Conservation (phyloP, 1,140 invertebrate species). For the Drosophila carrolli region DNA sequence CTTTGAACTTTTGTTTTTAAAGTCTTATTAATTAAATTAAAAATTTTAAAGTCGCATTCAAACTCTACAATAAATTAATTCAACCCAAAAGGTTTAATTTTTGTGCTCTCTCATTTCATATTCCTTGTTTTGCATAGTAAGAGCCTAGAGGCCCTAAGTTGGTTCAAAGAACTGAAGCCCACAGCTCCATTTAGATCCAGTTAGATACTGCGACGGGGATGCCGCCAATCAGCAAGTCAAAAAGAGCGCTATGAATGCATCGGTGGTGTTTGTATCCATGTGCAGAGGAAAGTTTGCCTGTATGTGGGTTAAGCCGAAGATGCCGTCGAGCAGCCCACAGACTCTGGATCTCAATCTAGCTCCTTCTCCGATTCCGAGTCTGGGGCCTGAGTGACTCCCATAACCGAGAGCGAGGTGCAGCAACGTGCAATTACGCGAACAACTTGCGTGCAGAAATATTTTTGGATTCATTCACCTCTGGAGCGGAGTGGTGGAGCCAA, state of each 20-base stretch:
- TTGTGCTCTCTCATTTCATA: not conserved
- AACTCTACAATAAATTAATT: too few relatives aligned
- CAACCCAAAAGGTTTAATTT: too few relatives aligned
- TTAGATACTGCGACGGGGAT: conserved; percentile 41
- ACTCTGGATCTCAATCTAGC: conserved; percentile 41
- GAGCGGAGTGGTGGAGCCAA: conserved; percentile 12
- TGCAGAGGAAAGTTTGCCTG: conserved; percentile 15
- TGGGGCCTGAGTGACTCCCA: conserved; percentile 27
- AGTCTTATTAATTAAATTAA: too few relatives aligned
- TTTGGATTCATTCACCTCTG: conserved; percentile 73
- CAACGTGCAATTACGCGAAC: conserved; percentile 71
- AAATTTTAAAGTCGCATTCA: too few relatives aligned
- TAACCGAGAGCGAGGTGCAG: conserved; percentile 42
- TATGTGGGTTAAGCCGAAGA: conserved; percentile 62
- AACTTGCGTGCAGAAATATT: conserved; percentile 73
- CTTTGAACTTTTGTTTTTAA: not conserved
- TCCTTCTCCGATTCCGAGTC: conserved; percentile 26
- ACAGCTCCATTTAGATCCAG: conserved; percentile 52
- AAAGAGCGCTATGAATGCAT: conserved; percentile 57
- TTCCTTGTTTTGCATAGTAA: not conserved
- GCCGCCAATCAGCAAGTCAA: conserved; percentile 63
- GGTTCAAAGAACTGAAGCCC: conserved; percentile 42
- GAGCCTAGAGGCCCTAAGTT: not conserved
- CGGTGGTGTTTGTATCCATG: conserved; percentile 13
- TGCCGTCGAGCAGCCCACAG: conserved; percentile 46